phyloP scores from a whole-genome alignment of 2,797 vertebrate species.

The Coilia nasus region DNA sequence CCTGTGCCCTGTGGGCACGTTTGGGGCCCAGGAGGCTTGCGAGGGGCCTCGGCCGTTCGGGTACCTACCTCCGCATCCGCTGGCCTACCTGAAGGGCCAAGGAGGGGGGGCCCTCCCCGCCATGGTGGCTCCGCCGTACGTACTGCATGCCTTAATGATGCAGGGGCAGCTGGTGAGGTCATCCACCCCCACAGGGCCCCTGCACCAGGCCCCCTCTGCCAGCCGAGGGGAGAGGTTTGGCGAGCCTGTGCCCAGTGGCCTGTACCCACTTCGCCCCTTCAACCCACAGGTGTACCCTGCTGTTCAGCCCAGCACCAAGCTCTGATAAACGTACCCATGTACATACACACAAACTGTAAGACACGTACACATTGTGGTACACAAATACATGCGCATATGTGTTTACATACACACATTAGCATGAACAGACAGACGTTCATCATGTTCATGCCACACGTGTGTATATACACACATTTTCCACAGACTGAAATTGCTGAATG shows the following conservation, averaged over 20 bases:
- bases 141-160: conserved; percentile 91
- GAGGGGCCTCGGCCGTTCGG: conserved; percentile 78
- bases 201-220: conserved; percentile 73
- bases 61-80: conserved; percentile 80
- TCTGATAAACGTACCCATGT: conserved; percentile 57
- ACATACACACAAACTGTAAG: not conserved
- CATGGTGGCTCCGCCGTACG: conserved; percentile 82
- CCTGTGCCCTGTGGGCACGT: conserved; percentile 79
- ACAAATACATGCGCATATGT: not conserved
- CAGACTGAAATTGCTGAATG: not conserved
- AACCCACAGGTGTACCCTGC: conserved; percentile 84
- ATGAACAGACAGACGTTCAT: too few relatives aligned
- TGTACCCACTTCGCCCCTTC: conserved; percentile 86
- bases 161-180: conserved; percentile 79
- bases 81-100: conserved; percentile 92
- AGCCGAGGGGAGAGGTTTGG: conserved; percentile 85
- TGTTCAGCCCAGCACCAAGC: conserved; percentile 88
- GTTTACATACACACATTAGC: not conserved
- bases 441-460: not conserved
- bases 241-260: conserved; percentile 86
- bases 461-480: too few relatives aligned
- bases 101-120: conserved; percentile 79
- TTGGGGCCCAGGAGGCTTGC: conserved; percentile 73
- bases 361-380: too few relatives aligned
- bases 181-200: not conserved